Evolutionary conservation across 2,888 invertebrate genomes (phyloP), one percentile per base, ranked within the genome.

Genomic region (Pterostichus madidus): DNA sequence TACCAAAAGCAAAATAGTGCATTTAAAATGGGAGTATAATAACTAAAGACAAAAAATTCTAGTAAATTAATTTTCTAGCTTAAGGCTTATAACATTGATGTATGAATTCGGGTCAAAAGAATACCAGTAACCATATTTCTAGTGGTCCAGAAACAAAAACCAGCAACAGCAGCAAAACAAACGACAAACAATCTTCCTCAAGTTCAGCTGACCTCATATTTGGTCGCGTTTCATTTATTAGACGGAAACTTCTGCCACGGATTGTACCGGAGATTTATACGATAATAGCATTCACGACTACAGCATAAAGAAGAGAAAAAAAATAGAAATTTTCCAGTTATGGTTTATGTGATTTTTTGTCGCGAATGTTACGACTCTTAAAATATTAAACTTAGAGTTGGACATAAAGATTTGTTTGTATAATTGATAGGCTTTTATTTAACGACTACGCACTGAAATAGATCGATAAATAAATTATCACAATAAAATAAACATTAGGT

Each of bases 331-430:
- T 24, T 49, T 49, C 49, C 49, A 49, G 49, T 49, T 49, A 49
- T 64, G 61, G 35, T 61, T 49, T 49, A 49, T 61, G 35, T 35
- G 24, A 6, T 35, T 64, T 59, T 64, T 64, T 64, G 64, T 64
- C 64, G 64, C 64, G 64, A 64, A 64, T 35, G 32, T 64, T 64
- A 64, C 64, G 64, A 64, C 39, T 39, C 64, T 64, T 64, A 64
- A n/a, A 64, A 64, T 64, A 64, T 64, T 59, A 64, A 64, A 64
- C 64, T 5, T 6, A 49, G 49, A n/a, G n/a, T 10, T 49, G 49
- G n/a, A 49, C 49, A 31, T 35, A 6, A 64, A 64, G 13, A 64
- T 64, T 64, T 64, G 64, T 31, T 49, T 11, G 31, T 31, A 35
- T 64, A 32, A 6, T 39, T 39, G 8, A 39, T 64, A 35, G 64